Base-by-base conservation (phyloP, 2,888 invertebrate genomes). In the Tubulanus polymorphus region DNA sequence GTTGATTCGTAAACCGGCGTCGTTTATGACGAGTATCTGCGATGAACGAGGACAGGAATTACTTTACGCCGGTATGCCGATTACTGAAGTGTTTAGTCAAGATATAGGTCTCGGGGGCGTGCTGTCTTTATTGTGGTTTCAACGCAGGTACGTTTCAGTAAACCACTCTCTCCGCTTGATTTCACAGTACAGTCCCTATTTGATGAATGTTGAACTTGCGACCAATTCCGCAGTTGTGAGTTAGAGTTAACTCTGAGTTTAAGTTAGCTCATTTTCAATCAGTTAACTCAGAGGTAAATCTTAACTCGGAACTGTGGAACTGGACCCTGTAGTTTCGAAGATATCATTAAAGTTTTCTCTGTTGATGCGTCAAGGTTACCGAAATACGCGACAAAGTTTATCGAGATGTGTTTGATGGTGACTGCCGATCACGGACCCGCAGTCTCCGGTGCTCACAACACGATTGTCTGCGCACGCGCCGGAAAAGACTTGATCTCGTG, bases 1-100 rank as follows among this genome's bases (percentile, higher is more conserved):
- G 15, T 83, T 99, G 8, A 99, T 99, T 74, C 86, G 99, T 35
- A 99, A 99, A 76, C 99, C 99, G 37, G 97, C 99, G 0, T 95
- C 95, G 1, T 99, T 99, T 81, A 97, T 99, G 90, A 96, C 97
- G 23, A 93, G 93, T 18, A 99, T 99, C 71, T 97, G 97, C 77
- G 99, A 99, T 81, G 99, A 99, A 81, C 85, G 99, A 63, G 99
- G 99, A 10, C 94, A 96, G 75, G 97, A 97, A 81, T 82, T 97
- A 57, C 83, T 92, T 54, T 99, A 99, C 82, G 96, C 96, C 63
- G 99, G 99, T 35, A 92, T 94, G 80, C 86, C 86, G 15, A 87
- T 87, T 67, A 85, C 85, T 46, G 84, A 84, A 63, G 91, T 97
- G 47, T 83, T 99, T 62, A 93, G 93, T 79, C 88, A 93, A 72